Evolutionary conservation across 2,113 vertebrate genomes (phyloP), one percentile per base, ranked within the genome.

Genomic region (Pelobates fuscus): DNA sequence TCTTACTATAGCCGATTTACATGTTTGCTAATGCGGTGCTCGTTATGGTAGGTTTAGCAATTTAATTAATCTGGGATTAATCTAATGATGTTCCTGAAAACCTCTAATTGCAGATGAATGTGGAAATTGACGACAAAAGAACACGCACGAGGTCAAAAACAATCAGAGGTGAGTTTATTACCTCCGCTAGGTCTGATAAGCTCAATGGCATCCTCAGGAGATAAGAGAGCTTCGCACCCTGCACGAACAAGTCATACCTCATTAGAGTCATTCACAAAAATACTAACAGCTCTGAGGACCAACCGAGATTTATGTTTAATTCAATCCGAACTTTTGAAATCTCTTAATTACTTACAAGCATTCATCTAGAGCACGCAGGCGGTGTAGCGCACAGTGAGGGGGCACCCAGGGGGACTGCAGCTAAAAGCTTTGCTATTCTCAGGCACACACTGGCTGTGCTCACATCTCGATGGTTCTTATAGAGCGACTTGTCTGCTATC

Each of bases 91-190:
- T 37, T 37, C 32, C 32, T 37, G 32, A 10, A 37, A 37, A 37
- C 32, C 32, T 81, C 81, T 80, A 24, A 24, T 86, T 86, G 68
- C 91, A 98, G 96, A 98, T 97, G 96, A 99, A 92, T 88, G 90
- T 95, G 80, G 96, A 98, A 80, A 91, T 88, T 81, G 95, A 96
- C 0, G 92, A 97, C 59, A 98, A 95, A 87, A 88, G 95, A 85
- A 89, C 94, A 79, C 94, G 97, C 32, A 97, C 95, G 0, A 89
- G 96, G 63, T 98, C 97, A 77, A 98, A 98, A 88, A 92, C 94
- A 84, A 84, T 94, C 84, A 89, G 94, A 94, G 95, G 97, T 99
- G 84, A 92, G 92, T 80, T 27, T 66, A 58, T 65, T 12, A 59
- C 32, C 2, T 27, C 12, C 44, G 32, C 32, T 37, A 49, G 44